Evolutionary conservation across 2,797 vertebrate genomes (phyloP), one percentile per base, ranked within the genome.

Genomic region (Tolypeutes matacus): DNA sequence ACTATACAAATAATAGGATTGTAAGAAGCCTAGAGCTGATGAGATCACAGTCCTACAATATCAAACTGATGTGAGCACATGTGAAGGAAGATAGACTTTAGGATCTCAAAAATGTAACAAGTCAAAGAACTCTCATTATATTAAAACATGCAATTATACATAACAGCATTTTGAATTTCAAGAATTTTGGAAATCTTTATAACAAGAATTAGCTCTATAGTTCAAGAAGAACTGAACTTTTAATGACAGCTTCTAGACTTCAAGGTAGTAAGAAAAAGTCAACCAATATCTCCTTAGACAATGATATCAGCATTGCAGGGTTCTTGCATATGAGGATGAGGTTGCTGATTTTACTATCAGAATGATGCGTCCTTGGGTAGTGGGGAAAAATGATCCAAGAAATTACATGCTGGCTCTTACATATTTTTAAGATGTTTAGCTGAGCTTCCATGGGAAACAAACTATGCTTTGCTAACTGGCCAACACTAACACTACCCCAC

Each of bases 201-300:
- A 87, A 77, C 7, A 89, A 89, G 23, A 94, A 72, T 91, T 91
- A 89, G 69, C 23, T 90, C 21, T 92, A 21, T 3, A 67, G 23
- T 80, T 83, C 29, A 96, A 89, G 60, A 77, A 29, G n/a, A 95
- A 92, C 25, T 67, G 72, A 96, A 93, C 12, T 93, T 85, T 86
- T 76, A 82, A 67, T 83, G 65, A 83, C 18, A 80, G 29, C 20
- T 70, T 95, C 31, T 39, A 84, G 46, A 86, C 49, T 64, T 86
- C 51, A 81, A 80, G 1, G 15, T 89, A 81, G 84, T 86, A 83
- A 42, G 23, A 78, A 95, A 83, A 92, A 62, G 36, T 76, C 64
- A 93, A 46, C 20, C 75, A 73, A 82, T 53, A 18, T 82, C 51
- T 96, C 53, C 53, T 67, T 84, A 46, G 34, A 72, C 36, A 89